Percentiles rank a stretch among this genome's conserved stretches.
These are phyloP conservation scores for Cremastobaeus sp. DNA, from an alignment of 2,888 invertebrate species.

Conservation along the genomic window DNA sequence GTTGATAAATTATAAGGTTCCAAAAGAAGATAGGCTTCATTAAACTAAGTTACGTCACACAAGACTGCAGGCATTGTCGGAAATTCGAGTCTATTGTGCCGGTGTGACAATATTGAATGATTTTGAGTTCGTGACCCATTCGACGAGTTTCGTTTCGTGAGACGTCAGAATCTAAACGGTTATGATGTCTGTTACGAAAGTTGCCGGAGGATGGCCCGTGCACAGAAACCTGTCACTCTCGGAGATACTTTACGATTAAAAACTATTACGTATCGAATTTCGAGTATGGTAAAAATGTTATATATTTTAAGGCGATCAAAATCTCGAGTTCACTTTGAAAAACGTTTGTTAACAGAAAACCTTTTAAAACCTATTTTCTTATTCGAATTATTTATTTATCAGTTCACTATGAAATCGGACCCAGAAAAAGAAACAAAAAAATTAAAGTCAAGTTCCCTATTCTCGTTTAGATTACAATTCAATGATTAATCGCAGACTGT, in stretches of 20 bases:
- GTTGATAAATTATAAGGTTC: slow-evolving; percentile 54
- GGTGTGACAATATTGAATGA: slow-evolving; percentile 59
- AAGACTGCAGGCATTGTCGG: slow-evolving; percentile 32
- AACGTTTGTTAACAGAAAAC: slow-evolving; percentile 11
- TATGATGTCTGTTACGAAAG: slow-evolving; percentile 56
- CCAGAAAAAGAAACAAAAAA: neutral
- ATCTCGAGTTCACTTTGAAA: slow-evolving; percentile 7
- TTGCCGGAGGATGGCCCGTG: slow-evolving; percentile 34
- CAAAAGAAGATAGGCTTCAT: slow-evolving; percentile 31
- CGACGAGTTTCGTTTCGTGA: slow-evolving; percentile 53
- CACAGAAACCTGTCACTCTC: slow-evolving; percentile 45
- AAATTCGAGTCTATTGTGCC: slow-evolving; percentile 50
- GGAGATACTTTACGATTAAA: slow-evolving; percentile 35
- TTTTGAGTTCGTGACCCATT: slow-evolving; percentile 58
- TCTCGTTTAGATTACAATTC: slow-evolving; percentile 3
- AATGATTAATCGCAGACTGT: neutral
- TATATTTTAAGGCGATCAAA: slow-evolving; percentile 13
- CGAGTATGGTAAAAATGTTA: slow-evolving; percentile 33
- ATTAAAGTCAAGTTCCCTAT: too few relatives aligned
- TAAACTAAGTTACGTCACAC: slow-evolving; percentile 51
- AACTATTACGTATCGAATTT: slow-evolving; percentile 46
- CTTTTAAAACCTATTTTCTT: too few relatives aligned
- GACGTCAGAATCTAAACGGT: slow-evolving; percentile 54
- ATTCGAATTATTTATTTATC: too few relatives aligned
- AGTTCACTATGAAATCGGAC: too few relatives aligned